Conservation (phyloP, 1,140 invertebrate species). For the Tyrophagus putrescentiae region DNA sequence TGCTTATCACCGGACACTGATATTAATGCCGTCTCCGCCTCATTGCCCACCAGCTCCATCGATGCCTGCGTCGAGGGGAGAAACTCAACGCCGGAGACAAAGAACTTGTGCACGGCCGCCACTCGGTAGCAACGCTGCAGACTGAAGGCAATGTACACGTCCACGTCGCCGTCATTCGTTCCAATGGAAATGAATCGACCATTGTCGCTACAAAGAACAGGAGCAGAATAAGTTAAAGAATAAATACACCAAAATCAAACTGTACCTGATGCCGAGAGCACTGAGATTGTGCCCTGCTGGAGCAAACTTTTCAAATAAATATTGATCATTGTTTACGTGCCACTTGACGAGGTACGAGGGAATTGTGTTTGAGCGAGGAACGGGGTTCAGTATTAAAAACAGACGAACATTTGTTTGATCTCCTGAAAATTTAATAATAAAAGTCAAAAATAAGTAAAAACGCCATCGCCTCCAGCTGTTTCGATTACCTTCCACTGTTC, state of each 20-base stretch:
- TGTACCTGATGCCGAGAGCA: not conserved
- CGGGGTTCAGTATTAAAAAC: not conserved
- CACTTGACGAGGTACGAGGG: not conserved
- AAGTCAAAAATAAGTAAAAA: not conserved
- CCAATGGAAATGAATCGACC: slow-evolving; percentile 78
- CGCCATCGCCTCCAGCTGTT: too few relatives aligned
- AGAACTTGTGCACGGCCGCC: slow-evolving; percentile 71
- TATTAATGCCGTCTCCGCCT: slow-evolving; percentile 55
- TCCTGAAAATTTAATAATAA: not conserved
- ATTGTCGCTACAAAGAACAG: slow-evolving; percentile 51
- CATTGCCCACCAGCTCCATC: slow-evolving; percentile 48
- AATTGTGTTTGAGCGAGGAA: not conserved
- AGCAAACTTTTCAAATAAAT: slow-evolving; percentile 8
- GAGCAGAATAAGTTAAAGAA: not conserved
- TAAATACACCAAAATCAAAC: not conserved
- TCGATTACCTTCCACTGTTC: slow-evolving; percentile 14
- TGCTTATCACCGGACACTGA: slow-evolving; percentile 89
- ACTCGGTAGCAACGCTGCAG: slow-evolving; percentile 66
- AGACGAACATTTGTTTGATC: slow-evolving; percentile 7
- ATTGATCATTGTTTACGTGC: not conserved
- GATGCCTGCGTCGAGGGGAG: slow-evolving; percentile 46
- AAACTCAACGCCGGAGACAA: slow-evolving; percentile 83
- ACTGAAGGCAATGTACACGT: slow-evolving; percentile 79
- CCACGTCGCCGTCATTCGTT: slow-evolving; percentile 77
- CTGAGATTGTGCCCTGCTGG: not conserved